Percentiles rank a stretch among this genome's conserved stretches.
These are phyloP conservation scores for Morpho achilles DNA, from an alignment of 2,888 invertebrate species.

Conservation along the genomic window DNA sequence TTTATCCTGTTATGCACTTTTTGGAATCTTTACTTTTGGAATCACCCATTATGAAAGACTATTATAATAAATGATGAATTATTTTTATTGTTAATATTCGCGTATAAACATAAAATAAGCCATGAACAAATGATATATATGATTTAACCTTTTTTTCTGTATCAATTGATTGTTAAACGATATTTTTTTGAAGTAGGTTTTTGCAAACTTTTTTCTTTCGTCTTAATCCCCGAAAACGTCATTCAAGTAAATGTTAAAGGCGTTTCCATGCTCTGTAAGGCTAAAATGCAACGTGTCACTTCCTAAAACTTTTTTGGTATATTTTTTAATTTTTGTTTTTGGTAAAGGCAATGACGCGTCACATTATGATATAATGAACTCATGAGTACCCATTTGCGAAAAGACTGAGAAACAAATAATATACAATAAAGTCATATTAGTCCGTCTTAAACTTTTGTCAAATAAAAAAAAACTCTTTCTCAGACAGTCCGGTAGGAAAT, in stretches of 20 bases:
- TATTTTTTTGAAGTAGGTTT: neutral
- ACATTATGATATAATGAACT: slow-evolving; percentile 22
- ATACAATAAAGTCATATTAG: too few species aligned
- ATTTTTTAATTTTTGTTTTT: slow-evolving; percentile 6
- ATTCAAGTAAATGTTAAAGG: slow-evolving; percentile 42
- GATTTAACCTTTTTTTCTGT: too few species aligned
- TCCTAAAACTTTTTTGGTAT: slow-evolving; percentile 11
- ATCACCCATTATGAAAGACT: too few species aligned
- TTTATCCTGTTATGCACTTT: too few species aligned
- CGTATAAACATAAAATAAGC: too few species aligned
- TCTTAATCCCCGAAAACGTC: slow-evolving; percentile 9
- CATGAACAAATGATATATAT: too few species aligned
- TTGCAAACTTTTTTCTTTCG: neutral
- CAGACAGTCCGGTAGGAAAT: slow-evolving; percentile 9
- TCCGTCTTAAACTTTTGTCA: neutral
- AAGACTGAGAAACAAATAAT: slow-evolving; percentile 1
- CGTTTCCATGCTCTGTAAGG: slow-evolving; percentile 45
- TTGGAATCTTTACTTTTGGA: neutral
- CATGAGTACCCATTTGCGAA: slow-evolving; percentile 5
- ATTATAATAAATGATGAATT: too few species aligned
- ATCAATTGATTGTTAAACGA: neutral
- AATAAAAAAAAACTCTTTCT: neutral
- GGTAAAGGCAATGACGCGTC: slow-evolving; percentile 21
- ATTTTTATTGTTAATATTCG: too few species aligned
- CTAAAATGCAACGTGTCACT: slow-evolving; percentile 21